These are phyloP conservation scores for Archaeoteleia sp. DNA, from an alignment of 2,888 invertebrate genomes.

Conservation along the genomic window DNA sequence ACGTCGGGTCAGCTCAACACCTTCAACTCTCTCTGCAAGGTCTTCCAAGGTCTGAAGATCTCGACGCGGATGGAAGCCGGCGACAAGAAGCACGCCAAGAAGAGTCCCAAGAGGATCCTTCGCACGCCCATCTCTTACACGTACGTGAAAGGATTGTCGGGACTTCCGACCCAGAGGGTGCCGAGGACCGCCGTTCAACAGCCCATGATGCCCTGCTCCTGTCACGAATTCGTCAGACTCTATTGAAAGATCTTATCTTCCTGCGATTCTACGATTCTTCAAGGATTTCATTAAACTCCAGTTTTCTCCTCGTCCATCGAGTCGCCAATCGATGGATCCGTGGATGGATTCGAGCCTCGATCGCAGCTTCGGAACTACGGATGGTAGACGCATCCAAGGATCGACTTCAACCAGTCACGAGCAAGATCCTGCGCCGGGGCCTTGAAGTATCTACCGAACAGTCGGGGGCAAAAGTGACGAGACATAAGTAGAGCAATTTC, in stretches of 20 bases:
- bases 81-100: slow-evolving; percentile 75
- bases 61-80: slow-evolving; percentile 72
- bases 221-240: slow-evolving; percentile 60
- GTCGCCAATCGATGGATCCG: too few relatives aligned
- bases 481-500: too few relatives aligned
- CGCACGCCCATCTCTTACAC: slow-evolving; percentile 87
- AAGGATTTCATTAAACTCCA: too few relatives aligned
- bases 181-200: slow-evolving; percentile 77
- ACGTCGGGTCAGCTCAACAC: slow-evolving; percentile 78
- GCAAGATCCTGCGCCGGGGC: too few relatives aligned
- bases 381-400: too few relatives aligned
- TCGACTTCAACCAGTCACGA: too few relatives aligned
- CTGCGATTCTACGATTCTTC: too few relatives aligned
- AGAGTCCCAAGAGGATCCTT: slow-evolving; percentile 83
- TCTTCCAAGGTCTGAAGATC: slow-evolving; percentile 82
- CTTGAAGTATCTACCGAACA: too few relatives aligned
- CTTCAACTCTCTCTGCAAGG: slow-evolving; percentile 79
- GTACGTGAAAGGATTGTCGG: slow-evolving; percentile 87
- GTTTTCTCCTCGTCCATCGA: too few relatives aligned
- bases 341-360: too few relatives aligned
- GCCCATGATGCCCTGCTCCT: slow-evolving; percentile 54
- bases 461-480: too few relatives aligned
- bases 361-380: too few relatives aligned
- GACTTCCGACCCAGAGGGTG: slow-evolving; percentile 87
- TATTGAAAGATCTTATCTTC: slow-evolving; percentile 58